Evolutionary conservation across 2,113 vertebrate genomes (phyloP).

Genomic region (Elachura formosa): DNA sequence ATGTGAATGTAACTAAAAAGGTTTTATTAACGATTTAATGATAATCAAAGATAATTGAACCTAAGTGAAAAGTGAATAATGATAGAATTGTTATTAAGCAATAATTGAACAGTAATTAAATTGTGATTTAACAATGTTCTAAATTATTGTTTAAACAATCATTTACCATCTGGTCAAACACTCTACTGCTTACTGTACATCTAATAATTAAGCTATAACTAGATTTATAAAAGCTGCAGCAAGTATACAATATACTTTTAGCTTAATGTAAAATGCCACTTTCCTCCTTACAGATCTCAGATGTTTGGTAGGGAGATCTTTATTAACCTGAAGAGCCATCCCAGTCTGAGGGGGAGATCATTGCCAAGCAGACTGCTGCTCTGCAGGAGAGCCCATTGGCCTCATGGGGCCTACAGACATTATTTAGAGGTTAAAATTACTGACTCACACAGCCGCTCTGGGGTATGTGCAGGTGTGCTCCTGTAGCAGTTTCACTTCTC

Average conservation of each 20-base stretch:
- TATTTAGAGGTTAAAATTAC: background rate
- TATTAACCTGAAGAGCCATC: background rate
- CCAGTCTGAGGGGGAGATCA: background rate
- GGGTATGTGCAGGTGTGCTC: background rate
- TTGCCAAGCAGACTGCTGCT: rapidly evolving
- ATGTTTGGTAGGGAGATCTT: background rate
- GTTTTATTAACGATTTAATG: background rate
- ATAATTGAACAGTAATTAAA: background rate
- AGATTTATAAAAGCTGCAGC: background rate
- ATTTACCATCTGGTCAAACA: background rate
- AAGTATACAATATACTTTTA: background rate
- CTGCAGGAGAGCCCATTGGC: background rate
- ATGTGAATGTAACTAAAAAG: background rate
- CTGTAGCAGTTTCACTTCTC: background rate
- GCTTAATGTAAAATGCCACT: background rate
- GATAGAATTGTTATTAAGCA: background rate
- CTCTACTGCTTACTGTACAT: background rate
- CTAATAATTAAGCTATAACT: background rate
- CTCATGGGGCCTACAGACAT: background rate
- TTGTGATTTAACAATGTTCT: background rate
- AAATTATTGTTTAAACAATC: background rate
- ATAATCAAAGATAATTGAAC: background rate
- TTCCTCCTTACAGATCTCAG: background rate
- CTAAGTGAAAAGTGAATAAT: background rate
- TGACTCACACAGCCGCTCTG: rapidly evolving